These are phyloP conservation scores for Sesamia nonagrioides DNA, from an alignment of 1,140 invertebrate genomes.

Conservation along the genomic window DNA sequence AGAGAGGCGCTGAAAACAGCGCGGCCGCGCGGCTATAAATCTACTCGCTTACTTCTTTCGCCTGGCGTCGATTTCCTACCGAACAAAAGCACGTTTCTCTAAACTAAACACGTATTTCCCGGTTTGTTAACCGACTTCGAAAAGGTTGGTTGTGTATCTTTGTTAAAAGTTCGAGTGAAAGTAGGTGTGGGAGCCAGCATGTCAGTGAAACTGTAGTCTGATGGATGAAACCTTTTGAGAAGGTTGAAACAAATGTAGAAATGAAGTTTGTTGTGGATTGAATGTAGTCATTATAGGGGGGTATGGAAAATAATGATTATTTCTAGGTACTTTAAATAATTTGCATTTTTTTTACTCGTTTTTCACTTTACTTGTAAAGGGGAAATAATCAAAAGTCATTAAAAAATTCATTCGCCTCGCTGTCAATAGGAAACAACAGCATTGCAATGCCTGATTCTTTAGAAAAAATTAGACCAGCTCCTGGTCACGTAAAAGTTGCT, in stretches of 20 bases:
- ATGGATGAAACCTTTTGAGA: neutral
- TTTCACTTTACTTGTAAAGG: too few relatives aligned
- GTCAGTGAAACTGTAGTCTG: neutral
- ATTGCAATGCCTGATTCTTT: too few relatives aligned
- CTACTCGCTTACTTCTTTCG: slow-evolving; percentile 21
- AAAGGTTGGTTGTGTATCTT: slow-evolving; percentile 13
- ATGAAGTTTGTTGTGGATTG: neutral
- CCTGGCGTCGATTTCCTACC: slow-evolving; percentile 33
- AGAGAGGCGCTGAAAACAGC: slow-evolving; percentile 39
- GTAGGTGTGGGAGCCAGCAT: neutral
- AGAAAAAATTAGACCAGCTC: too few relatives aligned
- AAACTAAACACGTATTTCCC: slow-evolving; percentile 38
- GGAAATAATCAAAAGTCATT: too few relatives aligned
- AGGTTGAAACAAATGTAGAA: neutral
- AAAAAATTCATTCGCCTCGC: too few relatives aligned
- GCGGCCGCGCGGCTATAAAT: slow-evolving; percentile 27
- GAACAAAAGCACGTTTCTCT: slow-evolving; percentile 39
- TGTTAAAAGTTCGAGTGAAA: neutral
- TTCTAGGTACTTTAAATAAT: too few relatives aligned
- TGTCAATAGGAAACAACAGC: too few relatives aligned
- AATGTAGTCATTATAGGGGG: too few relatives aligned
- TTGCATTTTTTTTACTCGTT: too few relatives aligned
- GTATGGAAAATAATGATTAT: too few relatives aligned
- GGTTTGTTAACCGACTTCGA: slow-evolving; percentile 24
- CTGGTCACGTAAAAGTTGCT: too few relatives aligned